Percentiles rank a stretch among this genome's conserved stretches.
These are phyloP conservation scores for Steinernema feltiae DNA, from an alignment of 1,140 invertebrate species.

Conservation along the genomic window DNA sequence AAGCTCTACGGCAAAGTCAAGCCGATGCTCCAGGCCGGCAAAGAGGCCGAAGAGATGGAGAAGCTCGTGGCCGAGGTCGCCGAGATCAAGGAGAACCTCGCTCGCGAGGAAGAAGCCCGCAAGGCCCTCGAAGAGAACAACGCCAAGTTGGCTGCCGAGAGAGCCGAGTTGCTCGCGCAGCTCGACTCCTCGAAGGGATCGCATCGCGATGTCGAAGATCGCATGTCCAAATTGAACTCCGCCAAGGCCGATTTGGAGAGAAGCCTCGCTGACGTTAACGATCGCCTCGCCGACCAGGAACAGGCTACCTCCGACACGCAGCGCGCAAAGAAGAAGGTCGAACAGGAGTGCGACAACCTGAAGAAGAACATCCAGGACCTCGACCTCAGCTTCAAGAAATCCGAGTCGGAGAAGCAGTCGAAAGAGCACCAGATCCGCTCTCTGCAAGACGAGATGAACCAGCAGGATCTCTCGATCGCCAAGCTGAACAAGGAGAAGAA, in stretches of 20 bases:
- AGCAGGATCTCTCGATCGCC: conserved; percentile 97
- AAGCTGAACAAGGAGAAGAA: conserved; percentile 99
- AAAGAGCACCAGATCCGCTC: conserved; percentile 98
- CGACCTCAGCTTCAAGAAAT: conserved; percentile 58
- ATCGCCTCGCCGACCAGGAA: conserved; percentile 45
- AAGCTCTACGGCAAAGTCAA: conserved; percentile 59
- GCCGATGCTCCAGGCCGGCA: conserved; percentile 72
- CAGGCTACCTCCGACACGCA: conserved; percentile 37
- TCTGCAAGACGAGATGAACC: conserved; percentile 95
- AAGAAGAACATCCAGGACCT: conserved; percentile 57
- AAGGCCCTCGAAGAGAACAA: conserved; percentile 80
- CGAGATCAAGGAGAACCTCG: conserved; percentile 84
- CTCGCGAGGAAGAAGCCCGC: conserved; percentile 84
- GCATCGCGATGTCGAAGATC: conserved; percentile 75
- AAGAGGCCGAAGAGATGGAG: conserved; percentile 95
- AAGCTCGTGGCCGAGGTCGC: conserved; percentile 90
- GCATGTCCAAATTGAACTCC: conserved; percentile 78
- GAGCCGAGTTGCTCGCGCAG: conserved; percentile 70
- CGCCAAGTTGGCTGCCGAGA: conserved; percentile 71
- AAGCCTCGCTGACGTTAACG: conserved; percentile 30
- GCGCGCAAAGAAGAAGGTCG: conserved; percentile 43
- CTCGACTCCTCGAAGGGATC: conserved; percentile 34
- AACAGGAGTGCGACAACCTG: conserved; percentile 47
- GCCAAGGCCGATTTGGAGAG: conserved; percentile 84
- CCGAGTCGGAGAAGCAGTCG: conserved; percentile 83